These are phyloP conservation scores for Chloroclystis v-ata DNA, from an alignment of 2,888 invertebrate genomes.

Conservation along the genomic window DNA sequence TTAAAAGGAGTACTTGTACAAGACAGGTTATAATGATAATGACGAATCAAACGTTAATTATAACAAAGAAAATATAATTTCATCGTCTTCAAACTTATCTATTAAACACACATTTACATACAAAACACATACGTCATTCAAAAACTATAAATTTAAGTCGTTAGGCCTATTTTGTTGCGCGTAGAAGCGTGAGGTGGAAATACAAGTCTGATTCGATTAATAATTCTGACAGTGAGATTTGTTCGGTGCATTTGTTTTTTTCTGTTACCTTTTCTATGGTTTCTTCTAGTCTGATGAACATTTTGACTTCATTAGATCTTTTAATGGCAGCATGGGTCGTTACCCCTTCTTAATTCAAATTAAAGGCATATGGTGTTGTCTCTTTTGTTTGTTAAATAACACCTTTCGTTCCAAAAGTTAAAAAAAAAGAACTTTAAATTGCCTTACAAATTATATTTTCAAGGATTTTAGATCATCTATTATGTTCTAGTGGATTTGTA, in stretches of 20 bases:
- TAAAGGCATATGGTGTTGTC: not conserved
- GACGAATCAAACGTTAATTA: too few relatives aligned
- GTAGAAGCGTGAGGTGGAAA: conserved; percentile 41
- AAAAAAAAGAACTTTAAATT: too few relatives aligned
- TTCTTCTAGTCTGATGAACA: conserved; percentile 9
- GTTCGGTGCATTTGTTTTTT: conserved; percentile 18
- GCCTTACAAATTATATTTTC: too few relatives aligned
- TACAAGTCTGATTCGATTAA: conserved; percentile 52
- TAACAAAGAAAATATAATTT: too few relatives aligned
- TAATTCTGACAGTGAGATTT: conserved; percentile 44
- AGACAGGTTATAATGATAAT: too few relatives aligned
- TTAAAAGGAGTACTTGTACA: too few relatives aligned
- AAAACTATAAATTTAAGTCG: conserved; percentile 32
- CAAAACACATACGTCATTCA: conserved; percentile 26
- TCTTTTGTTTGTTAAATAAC: not conserved
- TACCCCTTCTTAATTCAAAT: conserved; percentile 4
- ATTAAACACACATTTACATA: conserved; percentile 2
- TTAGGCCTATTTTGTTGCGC: conserved; percentile 34
- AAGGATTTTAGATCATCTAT: too few relatives aligned
- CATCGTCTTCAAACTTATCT: conserved; percentile 25
- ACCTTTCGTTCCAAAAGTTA: not conserved
- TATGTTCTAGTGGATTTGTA: too few relatives aligned
- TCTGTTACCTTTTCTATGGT: not conserved
- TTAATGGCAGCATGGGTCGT: conserved; percentile 6
- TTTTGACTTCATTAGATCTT: conserved; percentile 13